Evolutionary conservation across 2,888 invertebrate genomes (phyloP).

Genomic region (Clitarchus hookeri): DNA sequence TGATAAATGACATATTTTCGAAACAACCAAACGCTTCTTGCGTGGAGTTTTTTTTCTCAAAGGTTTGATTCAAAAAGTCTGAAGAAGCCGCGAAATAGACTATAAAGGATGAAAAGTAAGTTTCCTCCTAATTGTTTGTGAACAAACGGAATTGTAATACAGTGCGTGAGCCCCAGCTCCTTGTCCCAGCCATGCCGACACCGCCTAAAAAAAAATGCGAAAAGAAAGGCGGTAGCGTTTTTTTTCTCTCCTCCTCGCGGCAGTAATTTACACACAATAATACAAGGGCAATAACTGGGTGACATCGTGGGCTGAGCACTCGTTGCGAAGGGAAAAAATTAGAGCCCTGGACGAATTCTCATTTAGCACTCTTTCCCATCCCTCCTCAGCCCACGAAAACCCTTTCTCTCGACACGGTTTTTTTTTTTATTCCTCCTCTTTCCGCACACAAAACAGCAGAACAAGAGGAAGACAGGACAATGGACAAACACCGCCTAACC

Average conservation of each 20-base stretch:
- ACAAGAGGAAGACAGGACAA: not conserved
- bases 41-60: too few relatives aligned
- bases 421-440: not conserved
- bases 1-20: too few relatives aligned
- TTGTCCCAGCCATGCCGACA: too few relatives aligned
- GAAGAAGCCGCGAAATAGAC: too few relatives aligned
- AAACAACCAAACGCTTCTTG: too few relatives aligned
- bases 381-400: not conserved
- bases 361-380: not conserved
- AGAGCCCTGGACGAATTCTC: not conserved
- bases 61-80: too few relatives aligned
- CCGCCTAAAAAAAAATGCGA: too few relatives aligned
- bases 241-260: not conserved
- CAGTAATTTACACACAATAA: not conserved
- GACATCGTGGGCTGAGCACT: not conserved
- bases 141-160: too few relatives aligned
- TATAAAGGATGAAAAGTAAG: too few relatives aligned
- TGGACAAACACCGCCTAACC: not conserved
- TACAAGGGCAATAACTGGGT: not conserved
- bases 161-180: too few relatives aligned
- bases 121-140: too few relatives aligned
- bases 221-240: too few relatives aligned
- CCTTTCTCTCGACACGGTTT: not conserved
- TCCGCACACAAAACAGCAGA: not conserved
- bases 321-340: not conserved